Base-by-base conservation (phyloP, 1,140 invertebrate genomes). In the Lordiphosa collinella region DNA sequence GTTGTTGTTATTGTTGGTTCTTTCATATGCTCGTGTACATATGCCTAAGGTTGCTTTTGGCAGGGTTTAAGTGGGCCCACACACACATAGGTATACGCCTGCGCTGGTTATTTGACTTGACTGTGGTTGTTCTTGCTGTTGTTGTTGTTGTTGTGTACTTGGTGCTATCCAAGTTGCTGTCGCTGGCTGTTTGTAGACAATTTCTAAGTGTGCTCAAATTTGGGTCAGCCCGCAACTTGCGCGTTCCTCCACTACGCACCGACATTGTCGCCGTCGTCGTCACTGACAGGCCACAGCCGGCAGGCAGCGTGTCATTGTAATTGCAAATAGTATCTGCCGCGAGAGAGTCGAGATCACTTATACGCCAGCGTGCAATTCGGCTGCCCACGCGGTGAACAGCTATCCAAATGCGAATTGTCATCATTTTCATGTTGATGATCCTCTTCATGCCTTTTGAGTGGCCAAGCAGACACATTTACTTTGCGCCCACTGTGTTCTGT, bases 171-270 rank as follows among this genome's bases (percentile, higher is more conserved):
- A 82, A 71, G 65, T 71, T 70, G 72, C 46, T 67, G 73, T 72
- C 48, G 37, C 54, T 62, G 59, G 41, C 50, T 75, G 76, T 46
- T 50, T 70, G 60, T 68, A 86, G 75, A 82, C 75, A 86, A 82
- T 86, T 80, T 86, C 75, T 86, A 86, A 76, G 76, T 82, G 76
- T 82, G 62, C 66, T 65, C 48, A 64, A 86, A 86, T 86, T 86
- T 86, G 49, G 82, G 82, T 86, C 82, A 29, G 25, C 25, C 25
- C 25, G 25, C 25, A 7, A 29, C 25, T 8, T 8, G 25, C 25
- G 25, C 25, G 25, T 29, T 29, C 25, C 8, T 29, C 25, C 7
- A 29, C 25, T 29, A 86, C 78, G 70, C 78, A 76, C 68, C 61
- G 62, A 69, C 64, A 71, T 53, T 46, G 60, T 36, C 44, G 22